phyloP scores from a whole-genome alignment of 2,888 invertebrate species.

The Steinernema hermaphroditum region DNA sequence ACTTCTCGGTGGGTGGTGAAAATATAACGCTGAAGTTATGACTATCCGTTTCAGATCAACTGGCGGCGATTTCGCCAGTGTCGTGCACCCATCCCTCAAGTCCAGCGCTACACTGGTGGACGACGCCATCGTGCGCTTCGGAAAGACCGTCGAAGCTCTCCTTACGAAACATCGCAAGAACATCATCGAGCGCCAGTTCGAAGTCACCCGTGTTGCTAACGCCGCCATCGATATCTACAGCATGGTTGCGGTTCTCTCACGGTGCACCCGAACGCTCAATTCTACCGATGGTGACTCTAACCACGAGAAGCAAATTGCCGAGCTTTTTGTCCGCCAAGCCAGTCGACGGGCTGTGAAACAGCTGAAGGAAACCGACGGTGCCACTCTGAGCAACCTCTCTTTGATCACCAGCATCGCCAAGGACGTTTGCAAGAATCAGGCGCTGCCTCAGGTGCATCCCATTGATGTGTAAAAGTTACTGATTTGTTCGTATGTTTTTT shows the following conservation, averaged over 20 bases:
- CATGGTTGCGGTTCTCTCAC: constrained; percentile 81
- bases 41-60: background rate
- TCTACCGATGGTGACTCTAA: constrained; percentile 68
- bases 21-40: background rate
- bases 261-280: constrained; percentile 76
- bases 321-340: constrained; percentile 76
- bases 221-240: constrained; percentile 78
- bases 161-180: constrained; percentile 79
- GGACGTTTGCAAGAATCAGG: constrained; percentile 75
- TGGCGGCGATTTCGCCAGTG: constrained; percentile 73
- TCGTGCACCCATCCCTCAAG: constrained; percentile 77
- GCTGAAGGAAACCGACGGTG: constrained; percentile 73
- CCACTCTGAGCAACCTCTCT: constrained; percentile 73
- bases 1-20: constrained; percentile 65
- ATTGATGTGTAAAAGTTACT: constrained; percentile 70
- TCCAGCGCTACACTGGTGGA: constrained; percentile 74
- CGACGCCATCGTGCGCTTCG: constrained; percentile 71
- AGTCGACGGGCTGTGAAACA: constrained; percentile 69
- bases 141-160: constrained; percentile 79
- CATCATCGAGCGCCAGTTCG: constrained; percentile 79
- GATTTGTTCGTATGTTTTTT: too few species aligned
- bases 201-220: constrained; percentile 83
- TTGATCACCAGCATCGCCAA: constrained; percentile 75
- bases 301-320: constrained; percentile 79
- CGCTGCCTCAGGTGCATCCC: constrained; percentile 75